Percentiles rank a stretch among this genome's conserved stretches.
Evolutionary conservation across 2,888 invertebrate species (phyloP).

Genomic region (Nomada lathburiana): DNA sequence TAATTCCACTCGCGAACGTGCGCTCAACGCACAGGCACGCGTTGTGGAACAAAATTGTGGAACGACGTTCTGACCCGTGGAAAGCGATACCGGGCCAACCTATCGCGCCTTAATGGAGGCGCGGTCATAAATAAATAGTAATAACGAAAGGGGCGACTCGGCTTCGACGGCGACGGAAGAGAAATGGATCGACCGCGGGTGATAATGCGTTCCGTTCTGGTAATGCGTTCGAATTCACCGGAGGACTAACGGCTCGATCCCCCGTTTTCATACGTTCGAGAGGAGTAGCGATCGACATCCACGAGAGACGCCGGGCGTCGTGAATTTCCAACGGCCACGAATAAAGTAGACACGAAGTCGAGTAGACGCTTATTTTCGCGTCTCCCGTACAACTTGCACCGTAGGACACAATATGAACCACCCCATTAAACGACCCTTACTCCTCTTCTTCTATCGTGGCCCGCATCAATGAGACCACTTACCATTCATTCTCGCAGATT

Average conservation of each 20-base stretch:
- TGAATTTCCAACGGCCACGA: conserved; percentile 43
- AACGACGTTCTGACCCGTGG: not conserved
- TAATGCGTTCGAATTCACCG: conserved; percentile 58
- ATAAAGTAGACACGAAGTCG: conserved; percentile 43
- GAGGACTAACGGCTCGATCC: conserved; percentile 39
- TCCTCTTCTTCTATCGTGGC: conserved; percentile 26
- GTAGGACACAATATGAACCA: conserved; percentile 55
- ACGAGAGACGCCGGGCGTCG: not conserved
- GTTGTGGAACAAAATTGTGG: too few relatives aligned
- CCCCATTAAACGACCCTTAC: conserved; percentile 44
- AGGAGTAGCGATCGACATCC: conserved; percentile 15
- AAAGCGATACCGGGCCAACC: not conserved
- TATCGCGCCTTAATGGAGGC: not conserved
- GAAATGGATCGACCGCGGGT: conserved; percentile 45
- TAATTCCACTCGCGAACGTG: conserved; percentile 44
- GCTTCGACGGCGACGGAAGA: conserved; percentile 13
- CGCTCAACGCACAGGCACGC: not conserved
- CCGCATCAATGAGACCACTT: conserved; percentile 48
- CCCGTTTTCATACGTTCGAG: conserved; percentile 41
- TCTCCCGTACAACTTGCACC: conserved; percentile 21
- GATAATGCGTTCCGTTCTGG: conserved; percentile 60
- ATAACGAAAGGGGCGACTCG: not conserved
- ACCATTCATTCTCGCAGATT: conserved; percentile 44
- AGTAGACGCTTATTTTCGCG: conserved; percentile 47
- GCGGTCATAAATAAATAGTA: conserved; percentile 42